Percentiles rank a stretch among this genome's conserved stretches.
Conservation (phyloP, 2,797 vertebrate species). For the Thamnophis elegans region DNA sequence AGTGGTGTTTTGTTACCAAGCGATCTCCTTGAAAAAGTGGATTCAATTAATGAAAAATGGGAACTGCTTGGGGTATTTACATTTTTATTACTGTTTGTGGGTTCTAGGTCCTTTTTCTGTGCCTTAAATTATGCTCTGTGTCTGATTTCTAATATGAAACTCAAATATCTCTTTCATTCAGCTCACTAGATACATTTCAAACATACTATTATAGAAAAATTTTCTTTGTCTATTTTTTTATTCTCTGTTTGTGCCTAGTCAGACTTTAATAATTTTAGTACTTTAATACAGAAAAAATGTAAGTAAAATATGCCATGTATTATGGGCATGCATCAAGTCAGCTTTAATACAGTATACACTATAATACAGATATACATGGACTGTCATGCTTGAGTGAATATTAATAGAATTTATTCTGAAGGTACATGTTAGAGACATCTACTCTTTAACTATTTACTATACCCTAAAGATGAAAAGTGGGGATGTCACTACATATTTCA, state of each 20-base stretch:
- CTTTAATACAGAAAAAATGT: slow-evolving; percentile 77
- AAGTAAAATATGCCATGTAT: slow-evolving; percentile 79
- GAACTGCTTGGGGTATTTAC: slow-evolving; percentile 88
- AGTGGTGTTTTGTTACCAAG: slow-evolving; percentile 80
- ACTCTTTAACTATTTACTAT: slow-evolving; percentile 78
- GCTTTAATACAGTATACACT: slow-evolving; percentile 78
- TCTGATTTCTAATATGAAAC: slow-evolving; percentile 79
- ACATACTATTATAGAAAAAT: slow-evolving; percentile 68
- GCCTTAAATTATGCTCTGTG: slow-evolving; percentile 74
- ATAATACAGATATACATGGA: slow-evolving; percentile 74
- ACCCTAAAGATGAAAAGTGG: slow-evolving; percentile 74
- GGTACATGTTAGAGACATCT: slow-evolving; percentile 77
- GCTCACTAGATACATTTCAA: slow-evolving; percentile 73
- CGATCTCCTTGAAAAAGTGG: slow-evolving; percentile 84
- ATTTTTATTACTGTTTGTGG: slow-evolving; percentile 81
- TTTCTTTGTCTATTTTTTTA: slow-evolving; percentile 66
- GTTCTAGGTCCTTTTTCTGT: slow-evolving; percentile 75
- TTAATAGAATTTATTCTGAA: slow-evolving; percentile 82
- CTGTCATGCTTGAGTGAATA: slow-evolving; percentile 79
- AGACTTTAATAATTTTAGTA: slow-evolving; percentile 77
- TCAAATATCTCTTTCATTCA: slow-evolving; percentile 77
- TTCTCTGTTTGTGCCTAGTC: slow-evolving; percentile 71
- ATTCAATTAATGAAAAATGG: slow-evolving; percentile 92
- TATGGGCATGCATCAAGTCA: slow-evolving; percentile 76
- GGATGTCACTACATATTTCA: slow-evolving; percentile 69